A percentile compares a stretch with the other conserved stretches of the same genome.
Evolutionary conservation across 2,888 invertebrate species (phyloP).

Genomic region (Lutraria lutraria): DNA sequence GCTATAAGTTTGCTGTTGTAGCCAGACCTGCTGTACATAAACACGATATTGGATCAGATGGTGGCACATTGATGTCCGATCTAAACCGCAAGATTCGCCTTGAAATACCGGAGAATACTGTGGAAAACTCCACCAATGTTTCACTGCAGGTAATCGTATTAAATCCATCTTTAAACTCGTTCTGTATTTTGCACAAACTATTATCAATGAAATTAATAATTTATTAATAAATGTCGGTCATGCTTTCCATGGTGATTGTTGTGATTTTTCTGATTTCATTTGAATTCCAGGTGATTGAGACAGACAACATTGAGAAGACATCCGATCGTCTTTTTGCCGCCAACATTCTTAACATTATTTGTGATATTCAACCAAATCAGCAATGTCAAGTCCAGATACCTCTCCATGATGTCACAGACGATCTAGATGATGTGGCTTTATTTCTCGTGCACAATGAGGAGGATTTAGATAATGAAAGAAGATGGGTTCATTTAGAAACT

Average conservation of each 20-base stretch:
- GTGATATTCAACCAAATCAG: slow-evolving; percentile 28
- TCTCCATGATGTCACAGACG: slow-evolving; percentile 41
- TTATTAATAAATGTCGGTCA: too few species aligned
- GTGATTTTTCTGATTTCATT: neutral
- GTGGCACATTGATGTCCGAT: slow-evolving; percentile 57
- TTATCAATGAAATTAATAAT: too few species aligned
- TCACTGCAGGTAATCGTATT: slow-evolving; percentile 51
- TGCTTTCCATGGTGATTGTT: too few species aligned
- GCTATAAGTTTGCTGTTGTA: slow-evolving; percentile 58
- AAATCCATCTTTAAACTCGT: neutral
- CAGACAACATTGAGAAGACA: slow-evolving; percentile 52
- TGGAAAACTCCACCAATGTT: slow-evolving; percentile 39
- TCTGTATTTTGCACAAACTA: neutral
- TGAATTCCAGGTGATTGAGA: slow-evolving; percentile 58
- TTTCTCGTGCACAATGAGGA: slow-evolving; percentile 57
- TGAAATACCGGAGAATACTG: slow-evolving; percentile 52
- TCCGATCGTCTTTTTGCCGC: slow-evolving; percentile 51
- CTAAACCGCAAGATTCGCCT: slow-evolving; percentile 58
- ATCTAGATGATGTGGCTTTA: slow-evolving; percentile 49
- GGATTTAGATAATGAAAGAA: slow-evolving; percentile 57
- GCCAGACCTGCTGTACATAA: slow-evolving; percentile 55
- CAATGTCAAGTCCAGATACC: slow-evolving; percentile 56
- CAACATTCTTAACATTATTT: slow-evolving; percentile 54
- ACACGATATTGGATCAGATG: slow-evolving; percentile 44
- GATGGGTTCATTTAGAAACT: slow-evolving; percentile 51